Evolutionary conservation across 2,797 vertebrate genomes (phyloP).

Genomic region (Poeciliopsis infans): DNA sequence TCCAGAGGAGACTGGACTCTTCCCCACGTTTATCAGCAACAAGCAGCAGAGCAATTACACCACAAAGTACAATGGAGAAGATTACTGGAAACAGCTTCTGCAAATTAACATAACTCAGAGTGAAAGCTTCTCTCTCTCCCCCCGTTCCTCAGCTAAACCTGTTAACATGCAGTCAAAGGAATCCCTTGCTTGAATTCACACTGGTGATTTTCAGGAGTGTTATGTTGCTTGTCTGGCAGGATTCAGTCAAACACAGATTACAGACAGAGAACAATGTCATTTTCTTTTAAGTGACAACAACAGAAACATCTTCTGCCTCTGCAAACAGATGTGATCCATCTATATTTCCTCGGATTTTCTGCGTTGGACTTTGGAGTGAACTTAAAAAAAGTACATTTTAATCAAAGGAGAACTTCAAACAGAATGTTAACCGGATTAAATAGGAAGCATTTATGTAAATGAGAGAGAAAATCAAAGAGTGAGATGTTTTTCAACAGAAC

Average conservation of each 20-base stretch:
- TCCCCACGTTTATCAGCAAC: conserved; percentile 71
- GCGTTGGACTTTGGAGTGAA: background rate
- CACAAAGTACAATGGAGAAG: conserved; percentile 56
- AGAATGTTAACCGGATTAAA: background rate
- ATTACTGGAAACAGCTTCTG: conserved; percentile 53
- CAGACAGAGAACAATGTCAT: conserved; percentile 20
- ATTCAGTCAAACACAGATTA: conserved; percentile 31
- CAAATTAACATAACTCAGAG: conserved; percentile 57
- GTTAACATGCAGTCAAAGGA: conserved; percentile 41
- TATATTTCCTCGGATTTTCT: background rate
- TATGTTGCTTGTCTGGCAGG: conserved; percentile 26
- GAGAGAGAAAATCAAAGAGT: background rate
- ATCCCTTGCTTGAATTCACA: conserved; percentile 23
- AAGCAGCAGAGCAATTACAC: conserved; percentile 68
- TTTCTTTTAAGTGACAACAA: conserved; percentile 29
- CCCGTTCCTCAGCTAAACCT: conserved; percentile 41
- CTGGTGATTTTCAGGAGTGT: conserved; percentile 28
- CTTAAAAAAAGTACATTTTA: background rate
- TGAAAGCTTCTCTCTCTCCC: conserved; percentile 27
- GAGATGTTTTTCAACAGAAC: conserved; percentile 12
- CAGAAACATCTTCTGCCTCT: conserved; percentile 13
- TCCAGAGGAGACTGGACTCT: conserved; percentile 63
- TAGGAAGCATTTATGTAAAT: conserved; percentile 4
- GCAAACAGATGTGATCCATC: conserved; percentile 9
- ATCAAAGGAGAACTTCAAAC: background rate